Evolutionary conservation across 1,140 invertebrate genomes (phyloP).

Genomic region (Ceratoteleas bidentatus): DNA sequence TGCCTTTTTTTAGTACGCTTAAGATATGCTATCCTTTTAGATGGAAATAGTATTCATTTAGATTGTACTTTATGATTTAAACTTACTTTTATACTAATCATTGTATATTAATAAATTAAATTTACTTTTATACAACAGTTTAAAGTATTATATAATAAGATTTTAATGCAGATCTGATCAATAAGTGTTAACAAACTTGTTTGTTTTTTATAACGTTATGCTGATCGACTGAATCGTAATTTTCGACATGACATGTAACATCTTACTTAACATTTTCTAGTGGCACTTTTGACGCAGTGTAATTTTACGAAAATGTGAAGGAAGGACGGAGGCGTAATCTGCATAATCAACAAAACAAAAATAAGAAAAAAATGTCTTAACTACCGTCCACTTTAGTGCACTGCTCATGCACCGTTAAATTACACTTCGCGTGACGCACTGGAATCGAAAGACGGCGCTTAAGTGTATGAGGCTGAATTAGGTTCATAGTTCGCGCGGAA

Average conservation of each 20-base stretch:
- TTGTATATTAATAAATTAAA: too few species aligned
- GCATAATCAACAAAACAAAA: conserved; percentile 14
- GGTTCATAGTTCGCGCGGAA: too few species aligned
- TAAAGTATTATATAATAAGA: too few species aligned
- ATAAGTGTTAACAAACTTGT: too few species aligned
- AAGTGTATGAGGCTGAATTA: not conserved
- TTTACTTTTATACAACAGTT: too few species aligned
- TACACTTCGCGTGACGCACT: conserved; percentile 14
- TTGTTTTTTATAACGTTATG: not conserved
- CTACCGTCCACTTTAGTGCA: conserved; percentile 9
- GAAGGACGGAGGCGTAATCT: too few species aligned
- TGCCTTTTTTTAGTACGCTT: too few species aligned
- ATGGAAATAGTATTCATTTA: too few species aligned
- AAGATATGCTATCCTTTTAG: too few species aligned
- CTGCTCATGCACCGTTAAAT: conserved; percentile 19
- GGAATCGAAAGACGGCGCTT: not conserved
- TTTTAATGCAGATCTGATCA: too few species aligned
- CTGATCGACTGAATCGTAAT: not conserved
- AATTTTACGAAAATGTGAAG: conserved; percentile 4
- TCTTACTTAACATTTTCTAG: not conserved
- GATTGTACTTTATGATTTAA: too few species aligned
- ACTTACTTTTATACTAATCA: too few species aligned
- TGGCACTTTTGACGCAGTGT: not conserved
- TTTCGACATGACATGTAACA: not conserved
- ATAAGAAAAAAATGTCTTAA: conserved; percentile 1